phyloP scores from a whole-genome alignment of 2,113 vertebrate species.

The Lichenostomus cassidix region DNA sequence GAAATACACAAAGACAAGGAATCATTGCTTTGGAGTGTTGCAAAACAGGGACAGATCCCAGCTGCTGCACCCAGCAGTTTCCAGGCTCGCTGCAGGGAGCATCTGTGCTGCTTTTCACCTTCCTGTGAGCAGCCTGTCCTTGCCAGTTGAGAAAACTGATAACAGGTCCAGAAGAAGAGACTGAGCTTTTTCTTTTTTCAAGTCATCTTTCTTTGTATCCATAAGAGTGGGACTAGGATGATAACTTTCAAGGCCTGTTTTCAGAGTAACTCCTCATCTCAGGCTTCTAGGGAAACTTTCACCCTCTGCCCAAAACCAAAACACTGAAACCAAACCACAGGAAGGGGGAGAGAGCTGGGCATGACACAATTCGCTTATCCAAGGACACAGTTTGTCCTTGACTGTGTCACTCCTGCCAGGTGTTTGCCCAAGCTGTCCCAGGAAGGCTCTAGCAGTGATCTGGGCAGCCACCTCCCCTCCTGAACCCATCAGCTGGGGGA shows the following conservation, averaged over 20 bases:
- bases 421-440: not conserved
- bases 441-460: not conserved
- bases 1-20: not conserved
- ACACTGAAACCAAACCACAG: not conserved
- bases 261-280: not conserved
- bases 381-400: not conserved
- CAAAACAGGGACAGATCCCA: accelerated
- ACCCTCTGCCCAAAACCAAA: not conserved
- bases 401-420: not conserved
- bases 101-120: not conserved
- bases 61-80: not conserved
- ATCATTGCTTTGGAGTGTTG: not conserved
- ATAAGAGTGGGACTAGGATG: not conserved
- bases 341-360: not conserved
- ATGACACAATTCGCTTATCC: not conserved
- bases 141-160: not conserved
- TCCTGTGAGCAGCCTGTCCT: not conserved
- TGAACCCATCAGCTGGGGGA: not conserved
- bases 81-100: not conserved
- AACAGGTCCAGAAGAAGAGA: not conserved
- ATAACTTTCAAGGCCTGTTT: not conserved
- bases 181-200: not conserved
- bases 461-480: not conserved
- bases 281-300: not conserved
- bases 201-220: not conserved